These are phyloP conservation scores for Erythrolamprus reginae DNA, from an alignment of 2,113 vertebrate species.

Conservation along the genomic window DNA sequence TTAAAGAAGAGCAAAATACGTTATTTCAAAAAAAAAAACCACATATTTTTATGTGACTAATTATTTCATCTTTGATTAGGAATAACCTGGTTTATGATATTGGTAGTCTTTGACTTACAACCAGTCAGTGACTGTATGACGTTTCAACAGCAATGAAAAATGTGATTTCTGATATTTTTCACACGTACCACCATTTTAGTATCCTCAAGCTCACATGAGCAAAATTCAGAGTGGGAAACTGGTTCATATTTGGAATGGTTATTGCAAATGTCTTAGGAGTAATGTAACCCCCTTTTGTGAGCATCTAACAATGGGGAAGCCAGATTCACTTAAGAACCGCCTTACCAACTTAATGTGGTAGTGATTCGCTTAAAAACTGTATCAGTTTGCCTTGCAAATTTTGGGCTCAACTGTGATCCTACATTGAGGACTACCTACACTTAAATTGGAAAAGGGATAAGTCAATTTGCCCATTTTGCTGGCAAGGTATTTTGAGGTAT, in stretches of 20 bases:
- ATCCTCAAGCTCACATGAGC: not conserved
- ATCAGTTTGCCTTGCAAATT: too few relatives aligned
- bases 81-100: not conserved
- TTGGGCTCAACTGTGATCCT: not conserved
- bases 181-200: not conserved
- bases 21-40: not conserved
- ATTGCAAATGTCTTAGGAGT: not conserved
- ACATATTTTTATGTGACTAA: not conserved
- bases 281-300: not conserved
- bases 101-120: not conserved
- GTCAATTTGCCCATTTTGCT: not conserved
- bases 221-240: not conserved
- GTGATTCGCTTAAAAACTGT: not conserved
- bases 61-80: not conserved
- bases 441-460: not conserved
- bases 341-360: not conserved
- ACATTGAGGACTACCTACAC: not conserved
- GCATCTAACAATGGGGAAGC: not conserved
- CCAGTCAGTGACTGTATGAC: not conserved
- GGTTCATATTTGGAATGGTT: not conserved
- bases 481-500: not conserved
- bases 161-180: not conserved
- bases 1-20: not conserved
- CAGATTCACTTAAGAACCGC: not conserved
- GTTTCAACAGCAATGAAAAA: not conserved